Evolutionary conservation across 2,888 invertebrate species (phyloP), one percentile per base, ranked within the genome.

Genomic region (Drosophila glabriapex): DNA sequence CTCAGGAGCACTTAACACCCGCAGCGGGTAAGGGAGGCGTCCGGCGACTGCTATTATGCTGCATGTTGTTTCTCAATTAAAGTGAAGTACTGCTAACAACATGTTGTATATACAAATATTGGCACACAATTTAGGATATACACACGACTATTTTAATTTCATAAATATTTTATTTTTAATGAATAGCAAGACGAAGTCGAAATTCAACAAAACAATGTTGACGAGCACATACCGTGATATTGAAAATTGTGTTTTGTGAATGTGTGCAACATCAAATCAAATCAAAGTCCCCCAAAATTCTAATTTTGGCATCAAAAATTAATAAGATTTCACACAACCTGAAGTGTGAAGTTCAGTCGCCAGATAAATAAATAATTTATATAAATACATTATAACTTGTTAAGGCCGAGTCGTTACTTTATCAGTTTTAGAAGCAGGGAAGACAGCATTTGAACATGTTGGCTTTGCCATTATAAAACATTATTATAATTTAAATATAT

Each of bases 21-120:
- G 50, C 61, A 50, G 56, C 37, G 28, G 29, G 54, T 31, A 16
- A 58, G 29, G 37, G 43, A 64, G 14, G 9, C 39, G 28, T 16
- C 53, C 52, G 41, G 28, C 52, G 31, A 22, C 58, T 43, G 49
- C 41, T 56, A 43, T 49, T n/a, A 54, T 59, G 62, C 77, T 61
- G 29, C 78, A 67, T 72, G 82, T 73, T 81, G 82, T 65, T 63
- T 72, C 64, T 60, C 82, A 81, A 77, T 78, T 81, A 77, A 77
- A 78, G n/a, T 54, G 49, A 80, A 77, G 64, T 60, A 56, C 31
- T 54, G 65, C 62, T 43, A 49, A 65, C 60, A 73, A 50, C 62
- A 41, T 68, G 68, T 35, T 37, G 10, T 39, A 46, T 60, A 73
- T 62, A 50, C 56, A 41, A 65, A 68, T 68, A 65, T 71, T 71